Evolutionary conservation across 2,113 vertebrate species (phyloP).

Genomic region (Tragelaphus imberbis): DNA sequence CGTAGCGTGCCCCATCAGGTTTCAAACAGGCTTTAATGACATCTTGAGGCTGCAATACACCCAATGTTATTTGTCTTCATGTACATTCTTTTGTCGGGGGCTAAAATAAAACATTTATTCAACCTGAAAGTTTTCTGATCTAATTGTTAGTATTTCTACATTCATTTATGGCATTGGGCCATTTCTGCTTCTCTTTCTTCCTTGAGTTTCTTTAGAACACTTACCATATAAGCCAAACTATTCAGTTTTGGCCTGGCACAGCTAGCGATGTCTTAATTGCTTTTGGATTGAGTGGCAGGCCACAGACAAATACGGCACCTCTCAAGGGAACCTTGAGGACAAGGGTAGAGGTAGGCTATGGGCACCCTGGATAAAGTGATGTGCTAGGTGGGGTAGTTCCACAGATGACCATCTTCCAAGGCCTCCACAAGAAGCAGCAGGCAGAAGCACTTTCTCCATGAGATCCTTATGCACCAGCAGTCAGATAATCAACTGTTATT

Average conservation of each 20-base stretch:
- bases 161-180: not conserved
- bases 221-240: not conserved
- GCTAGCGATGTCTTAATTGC: not conserved
- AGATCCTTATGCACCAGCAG: not conserved
- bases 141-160: not conserved
- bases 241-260: not conserved
- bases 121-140: conserved; percentile 7
- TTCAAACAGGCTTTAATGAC: not conserved
- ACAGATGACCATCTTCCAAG: not conserved
- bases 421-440: not conserved
- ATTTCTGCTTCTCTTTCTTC: not conserved
- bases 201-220: conserved; percentile 17
- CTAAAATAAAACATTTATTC: not conserved
- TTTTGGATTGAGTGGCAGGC: not conserved
- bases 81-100: not conserved
- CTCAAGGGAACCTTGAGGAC: not conserved
- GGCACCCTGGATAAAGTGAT: not conserved
- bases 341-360: not conserved
- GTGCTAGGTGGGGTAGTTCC: not conserved
- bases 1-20: not conserved
- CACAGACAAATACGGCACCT: not conserved
- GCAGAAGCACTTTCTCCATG: not conserved
- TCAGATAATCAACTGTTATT: conserved; percentile 17
- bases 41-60: not conserved
- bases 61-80: not conserved